These are phyloP conservation scores for Zosterops japonicus DNA, from an alignment of 2,113 vertebrate genomes.

Conservation along the genomic window DNA sequence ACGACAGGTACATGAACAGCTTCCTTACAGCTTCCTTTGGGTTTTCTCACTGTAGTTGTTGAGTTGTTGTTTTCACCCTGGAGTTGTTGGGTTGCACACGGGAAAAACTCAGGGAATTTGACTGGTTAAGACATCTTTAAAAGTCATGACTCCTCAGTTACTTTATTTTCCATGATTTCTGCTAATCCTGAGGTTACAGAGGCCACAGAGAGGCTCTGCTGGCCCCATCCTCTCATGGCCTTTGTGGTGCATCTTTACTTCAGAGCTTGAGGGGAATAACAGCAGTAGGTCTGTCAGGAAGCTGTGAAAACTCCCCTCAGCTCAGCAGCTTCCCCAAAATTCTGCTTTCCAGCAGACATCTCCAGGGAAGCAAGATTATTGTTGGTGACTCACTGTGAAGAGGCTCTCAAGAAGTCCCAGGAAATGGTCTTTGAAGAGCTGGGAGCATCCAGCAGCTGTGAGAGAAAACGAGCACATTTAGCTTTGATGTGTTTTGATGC, in stretches of 20 bases:
- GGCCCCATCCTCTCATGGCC: not conserved
- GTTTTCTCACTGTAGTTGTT: not conserved
- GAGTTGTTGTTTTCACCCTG: not conserved
- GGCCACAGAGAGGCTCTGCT: not conserved
- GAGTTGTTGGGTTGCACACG: not conserved
- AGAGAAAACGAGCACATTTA: not conserved
- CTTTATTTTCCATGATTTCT: not conserved
- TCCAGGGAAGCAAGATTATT: not conserved
- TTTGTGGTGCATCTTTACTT: not conserved
- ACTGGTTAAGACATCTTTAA: not conserved
- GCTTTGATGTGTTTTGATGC: slow-evolving; percentile 21
- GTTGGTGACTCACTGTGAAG: not conserved
- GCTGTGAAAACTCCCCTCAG: not conserved
- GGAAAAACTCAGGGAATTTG: not conserved
- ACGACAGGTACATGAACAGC: not conserved
- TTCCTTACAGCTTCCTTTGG: not conserved
- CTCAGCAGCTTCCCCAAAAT: not conserved
- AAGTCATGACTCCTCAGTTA: not conserved
- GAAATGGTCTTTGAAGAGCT: slow-evolving; percentile 6
- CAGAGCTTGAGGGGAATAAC: not conserved
- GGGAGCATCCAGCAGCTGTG: not conserved
- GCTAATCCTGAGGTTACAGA: not conserved
- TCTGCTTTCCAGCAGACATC: not conserved
- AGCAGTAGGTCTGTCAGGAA: not conserved
- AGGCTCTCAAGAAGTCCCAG: slow-evolving; percentile 4